Conservation (phyloP, 2,113 vertebrate species). For the Antigone vipio region DNA sequence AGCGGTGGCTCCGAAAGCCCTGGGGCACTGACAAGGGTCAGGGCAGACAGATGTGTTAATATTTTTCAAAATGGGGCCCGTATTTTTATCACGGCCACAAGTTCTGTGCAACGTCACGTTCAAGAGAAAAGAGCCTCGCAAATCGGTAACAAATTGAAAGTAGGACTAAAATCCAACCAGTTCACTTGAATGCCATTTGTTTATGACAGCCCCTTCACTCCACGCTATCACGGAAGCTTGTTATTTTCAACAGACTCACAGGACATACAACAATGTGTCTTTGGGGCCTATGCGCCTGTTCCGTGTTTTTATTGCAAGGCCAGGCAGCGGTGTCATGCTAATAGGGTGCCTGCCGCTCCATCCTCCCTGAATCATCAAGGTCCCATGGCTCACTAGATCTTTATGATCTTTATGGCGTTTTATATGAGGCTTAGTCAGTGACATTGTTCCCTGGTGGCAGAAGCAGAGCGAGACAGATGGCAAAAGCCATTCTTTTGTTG, state of each 20-base stretch:
- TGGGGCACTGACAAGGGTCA: neutral
- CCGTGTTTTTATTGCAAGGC: neutral
- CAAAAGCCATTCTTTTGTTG: neutral
- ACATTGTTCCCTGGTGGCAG: neutral
- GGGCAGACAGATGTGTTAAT: neutral
- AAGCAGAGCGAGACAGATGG: neutral
- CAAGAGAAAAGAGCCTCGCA: neutral
- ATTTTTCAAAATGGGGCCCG: neutral
- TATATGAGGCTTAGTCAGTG: neutral
- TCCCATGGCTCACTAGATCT: neutral
- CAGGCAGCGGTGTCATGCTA: neutral
- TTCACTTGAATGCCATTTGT: neutral
- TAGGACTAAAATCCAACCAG: neutral
- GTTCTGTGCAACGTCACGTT: fast-evolving
- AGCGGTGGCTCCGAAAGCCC: neutral
- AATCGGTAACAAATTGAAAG: neutral
- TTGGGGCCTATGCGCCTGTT: neutral
- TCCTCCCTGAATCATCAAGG: neutral
- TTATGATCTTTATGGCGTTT: neutral
- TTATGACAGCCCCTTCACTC: neutral
- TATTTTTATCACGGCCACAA: neutral
- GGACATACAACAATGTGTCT: neutral
- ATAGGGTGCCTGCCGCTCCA: neutral
- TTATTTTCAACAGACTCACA: neutral
- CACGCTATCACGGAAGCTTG: neutral